Conservation (phyloP, 2,888 invertebrate species). For the Apodemia mormo region DNA sequence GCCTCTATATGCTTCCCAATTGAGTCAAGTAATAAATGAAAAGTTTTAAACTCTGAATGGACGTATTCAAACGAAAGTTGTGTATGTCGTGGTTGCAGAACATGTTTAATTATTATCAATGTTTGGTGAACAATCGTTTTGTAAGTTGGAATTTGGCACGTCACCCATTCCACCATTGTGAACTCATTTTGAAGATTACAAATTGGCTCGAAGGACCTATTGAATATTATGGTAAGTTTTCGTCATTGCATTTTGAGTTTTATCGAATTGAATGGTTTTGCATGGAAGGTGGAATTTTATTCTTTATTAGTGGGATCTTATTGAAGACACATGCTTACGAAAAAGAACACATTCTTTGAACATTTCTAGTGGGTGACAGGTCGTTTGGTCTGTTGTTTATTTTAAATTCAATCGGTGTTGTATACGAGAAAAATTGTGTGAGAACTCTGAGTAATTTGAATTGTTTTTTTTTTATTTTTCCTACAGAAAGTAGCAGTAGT, state of each 20-base stretch:
- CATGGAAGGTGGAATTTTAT: conserved; percentile 21
- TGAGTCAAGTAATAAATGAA: not conserved
- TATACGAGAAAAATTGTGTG: not conserved
- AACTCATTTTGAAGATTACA: conserved; percentile 1
- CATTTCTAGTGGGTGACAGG: conserved; percentile 1
- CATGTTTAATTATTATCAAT: not conserved
- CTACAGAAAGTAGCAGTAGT: not conserved
- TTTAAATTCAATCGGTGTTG: conserved; percentile 12
- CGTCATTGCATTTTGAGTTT: conserved; percentile 37
- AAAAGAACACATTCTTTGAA: not conserved
- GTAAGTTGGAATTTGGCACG: not conserved
- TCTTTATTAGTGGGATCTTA: conserved; percentile 7
- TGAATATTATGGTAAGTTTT: conserved; percentile 40
- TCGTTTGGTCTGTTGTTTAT: conserved; percentile 22
- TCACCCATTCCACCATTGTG: not conserved
- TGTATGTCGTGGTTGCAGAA: not conserved
- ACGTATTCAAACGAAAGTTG: not conserved
- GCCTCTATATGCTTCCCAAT: not conserved
- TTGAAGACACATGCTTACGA: conserved; percentile 4
- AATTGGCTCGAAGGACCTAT: conserved; percentile 25
- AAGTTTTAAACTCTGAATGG: not conserved
- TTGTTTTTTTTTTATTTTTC: not conserved
- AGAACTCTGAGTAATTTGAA: not conserved
- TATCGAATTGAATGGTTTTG: conserved; percentile 39
- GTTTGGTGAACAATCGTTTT: not conserved